Evolutionary conservation across 1,140 invertebrate genomes (phyloP), one percentile per base, ranked within the genome.

Genomic region (Papilio dardanus): DNA sequence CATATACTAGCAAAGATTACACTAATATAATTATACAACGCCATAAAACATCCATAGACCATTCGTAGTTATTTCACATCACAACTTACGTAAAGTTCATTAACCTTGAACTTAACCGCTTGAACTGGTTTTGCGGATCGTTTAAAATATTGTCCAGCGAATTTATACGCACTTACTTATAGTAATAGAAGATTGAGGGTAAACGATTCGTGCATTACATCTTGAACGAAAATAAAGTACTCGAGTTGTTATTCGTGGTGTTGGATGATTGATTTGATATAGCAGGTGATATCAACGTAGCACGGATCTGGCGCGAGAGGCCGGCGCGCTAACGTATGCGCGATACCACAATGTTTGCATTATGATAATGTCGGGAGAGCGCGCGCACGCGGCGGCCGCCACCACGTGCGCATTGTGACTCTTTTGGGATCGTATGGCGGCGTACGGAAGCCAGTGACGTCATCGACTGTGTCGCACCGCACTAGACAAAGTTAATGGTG

Each of bases 261-360:
- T 58, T 58, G 50, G n/a, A 58, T 58, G 54, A 77, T 69, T 76
- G 74, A 75, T 68, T 71, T 50, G 75, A 71, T 78, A 81, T 76
- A 79, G 74, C 77, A 81, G 79, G 78, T 82, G 79, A 81, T 83
- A 84, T 83, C 77, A 79, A 69, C 71, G 68, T 71, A 79, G 77
- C 77, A 84, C 79, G 81, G 79, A 73, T 71, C 77, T 77, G 82
- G 83, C 81, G 75, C 77, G 80, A 71, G 78, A 76, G 81, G 71
- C 79, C 75, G 74, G 74, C 69, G 76, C 75, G 74, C 71, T 86
- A 86, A 88, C 85, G 81, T 84, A 80, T 81, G 82, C 81, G 86
- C 78, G 75, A 89, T 92, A 89, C 78, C 87, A 75, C 71, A 79
- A 16, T 92, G 88, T 91, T 92, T 92, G 86, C 75, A 81, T 83